Conservation (phyloP, 2,113 vertebrate genomes). For the Theristicus caerulescens region DNA sequence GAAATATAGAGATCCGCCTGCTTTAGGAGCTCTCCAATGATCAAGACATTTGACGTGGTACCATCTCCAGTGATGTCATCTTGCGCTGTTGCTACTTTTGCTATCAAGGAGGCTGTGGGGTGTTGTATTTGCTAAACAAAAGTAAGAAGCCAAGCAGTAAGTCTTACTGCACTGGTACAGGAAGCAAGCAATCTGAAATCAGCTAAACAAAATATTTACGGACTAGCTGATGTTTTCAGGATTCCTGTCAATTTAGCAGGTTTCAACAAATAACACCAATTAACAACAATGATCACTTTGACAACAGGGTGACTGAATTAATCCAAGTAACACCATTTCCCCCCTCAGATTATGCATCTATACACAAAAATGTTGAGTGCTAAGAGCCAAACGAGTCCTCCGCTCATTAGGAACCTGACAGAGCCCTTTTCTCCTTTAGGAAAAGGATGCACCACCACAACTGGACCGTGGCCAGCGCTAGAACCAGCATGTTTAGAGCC, state of each 20-base stretch:
- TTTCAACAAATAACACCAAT: not conserved
- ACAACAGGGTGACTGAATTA: not conserved
- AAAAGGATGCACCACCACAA: not conserved
- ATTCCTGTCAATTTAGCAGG: not conserved
- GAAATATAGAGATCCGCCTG: conserved; percentile 96
- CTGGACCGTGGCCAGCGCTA: not conserved
- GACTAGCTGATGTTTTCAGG: not conserved
- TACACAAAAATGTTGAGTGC: not conserved
- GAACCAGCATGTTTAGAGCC: not conserved
- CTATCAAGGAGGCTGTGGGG: conserved; percentile 95
- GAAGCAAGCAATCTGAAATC: not conserved
- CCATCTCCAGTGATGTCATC: conserved; percentile 98
- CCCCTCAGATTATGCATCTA: not conserved
- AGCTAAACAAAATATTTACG: not conserved
- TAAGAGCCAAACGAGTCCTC: not conserved
- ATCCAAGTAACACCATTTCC: not conserved
- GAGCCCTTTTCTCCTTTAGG: not conserved
- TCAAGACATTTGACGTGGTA: conserved; percentile 96
- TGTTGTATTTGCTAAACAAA: conserved; percentile 95
- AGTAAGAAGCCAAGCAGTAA: not conserved
- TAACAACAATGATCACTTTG: not conserved
- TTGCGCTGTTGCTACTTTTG: conserved; percentile 97
- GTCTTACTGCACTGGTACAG: not conserved
- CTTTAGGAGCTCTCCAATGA: conserved; percentile 95
- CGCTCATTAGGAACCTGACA: not conserved